Base-by-base conservation (phyloP, 1,140 invertebrate genomes). In the Steinernema khuongi region DNA sequence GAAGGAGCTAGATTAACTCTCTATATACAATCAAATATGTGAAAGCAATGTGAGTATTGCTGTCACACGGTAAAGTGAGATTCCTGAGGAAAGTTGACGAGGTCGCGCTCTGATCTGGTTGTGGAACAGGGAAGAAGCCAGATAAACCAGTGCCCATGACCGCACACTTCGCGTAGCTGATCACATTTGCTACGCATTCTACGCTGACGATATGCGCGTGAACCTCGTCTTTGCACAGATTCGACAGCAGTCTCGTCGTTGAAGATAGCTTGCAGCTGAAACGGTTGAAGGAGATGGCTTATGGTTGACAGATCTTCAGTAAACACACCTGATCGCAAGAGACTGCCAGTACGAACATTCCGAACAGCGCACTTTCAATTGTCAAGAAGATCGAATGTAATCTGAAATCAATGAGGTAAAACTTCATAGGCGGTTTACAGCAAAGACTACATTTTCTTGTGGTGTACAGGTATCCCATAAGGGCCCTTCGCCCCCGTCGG, bases 271-370 rank as follows among this genome's bases (percentile, higher is more conserved):
- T 74, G 78, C 28, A 80, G 30, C 66, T 79, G 70, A 69, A 82
- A 75, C 17, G 68, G 67, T 28, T 19, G 19, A 66, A 72, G 44
- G 14, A 14, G 19, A 70, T 17, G 43, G 26, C 17, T 69, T 7
- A 19, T 31, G 18, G 14, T 2, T 18, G 22, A 68, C 1, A 7
- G 14, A 67, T 19, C 11, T 7, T 70, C 26, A 68, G 18, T 67
- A 26, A 67, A 85, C 91, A 90, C 77, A 94, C 89, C 87, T 95
- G 93, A 88, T 94, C 93, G 83, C 92, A 90, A 78, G 93, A 89
- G 77, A 95, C 94, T 50, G 92, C 92, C 67, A 92, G 87, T 0
- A 94, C 93, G 87, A 95, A 95, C 80, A 94, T 89, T 26, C 93
- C 93, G 88, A 95, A 95, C 19, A 95, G 86, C 1, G 90, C 88